A percentile compares a stretch with the other conserved stretches of the same genome.
These are phyloP conservation scores for Larimichthys crocea DNA, from an alignment of 2,113 vertebrate genomes.

Conservation along the genomic window DNA sequence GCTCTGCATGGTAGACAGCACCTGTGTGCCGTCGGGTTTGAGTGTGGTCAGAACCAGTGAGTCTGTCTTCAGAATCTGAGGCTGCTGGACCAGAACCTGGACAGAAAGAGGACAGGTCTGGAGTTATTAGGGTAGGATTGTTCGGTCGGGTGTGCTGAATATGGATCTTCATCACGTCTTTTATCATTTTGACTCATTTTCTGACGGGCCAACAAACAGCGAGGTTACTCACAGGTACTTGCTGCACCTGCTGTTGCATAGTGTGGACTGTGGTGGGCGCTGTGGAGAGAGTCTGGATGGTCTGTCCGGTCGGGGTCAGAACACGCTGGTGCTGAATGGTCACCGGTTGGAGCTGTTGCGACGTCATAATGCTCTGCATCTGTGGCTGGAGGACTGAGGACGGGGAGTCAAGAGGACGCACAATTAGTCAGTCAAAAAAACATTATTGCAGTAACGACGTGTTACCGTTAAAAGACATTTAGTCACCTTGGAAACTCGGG, in stretches of 20 bases:
- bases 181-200: background rate
- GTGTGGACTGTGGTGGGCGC: constrained; percentile 92
- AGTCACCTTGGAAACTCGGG: constrained; percentile 91
- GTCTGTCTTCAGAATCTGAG: constrained; percentile 98
- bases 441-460: background rate
- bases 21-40: constrained; percentile 93
- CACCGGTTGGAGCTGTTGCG: constrained; percentile 92
- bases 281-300: constrained; percentile 90
- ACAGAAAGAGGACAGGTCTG: background rate
- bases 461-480: background rate
- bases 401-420: constrained; percentile 2
- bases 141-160: no score
- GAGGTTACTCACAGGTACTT: constrained; percentile 84
- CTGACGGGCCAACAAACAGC: background rate
- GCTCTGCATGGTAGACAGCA: constrained; percentile 94
- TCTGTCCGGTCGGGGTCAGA: constrained; percentile 90
- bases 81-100: constrained; percentile 96
- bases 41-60: constrained; percentile 95
- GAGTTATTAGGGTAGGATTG: no score
- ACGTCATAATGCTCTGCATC: constrained; percentile 93
- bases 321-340: constrained; percentile 96
- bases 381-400: constrained; percentile 94
- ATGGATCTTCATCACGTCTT: background rate
- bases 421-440: background rate
- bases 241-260: constrained; percentile 92